Base-by-base conservation (phyloP, 2,797 vertebrate genomes). In the Lagodon rhomboides region DNA sequence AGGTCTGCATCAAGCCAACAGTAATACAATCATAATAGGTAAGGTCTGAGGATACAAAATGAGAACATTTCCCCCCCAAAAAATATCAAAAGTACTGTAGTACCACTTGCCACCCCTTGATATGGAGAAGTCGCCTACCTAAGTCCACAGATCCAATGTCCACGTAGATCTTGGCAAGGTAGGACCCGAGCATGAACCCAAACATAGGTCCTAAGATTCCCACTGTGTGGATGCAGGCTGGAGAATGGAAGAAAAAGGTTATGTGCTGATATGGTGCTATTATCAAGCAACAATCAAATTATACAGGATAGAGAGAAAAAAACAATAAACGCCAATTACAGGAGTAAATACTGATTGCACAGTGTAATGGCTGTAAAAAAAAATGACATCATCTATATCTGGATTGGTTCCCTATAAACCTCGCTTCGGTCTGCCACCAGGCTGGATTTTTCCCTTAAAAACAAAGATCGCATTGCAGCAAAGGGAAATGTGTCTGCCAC, bases 181-280 rank as follows among this genome's bases (percentile, higher is more conserved):
- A 97, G 3, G 97, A 99, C 1, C 95, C 97, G 77, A 99, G 77
- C 89, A 97, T 89, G 71, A 95, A 97, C 13, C 98, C 98, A 84
- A 96, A 88, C 93, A 99, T 96, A 0, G 97, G 97, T 0, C 97
- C 97, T 0, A 97, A 17, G 44, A 98, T 92, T 9, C 96, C 95
- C 23, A 96, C 87, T 12, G 96, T 96, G 12, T 98, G 96, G 66
- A 98, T 92, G 75, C 94, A 95, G 18, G 96, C 98, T 99, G 74
- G 20, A 0, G 12, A 53, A 73, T 96, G 56, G 7, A 61, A 46
- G 34, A 61, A 58, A 50, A 3, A 43, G 3, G 49, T 62, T 43
- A 43, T 11, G 7, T 12, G 41, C 44, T 63, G 6, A 38, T 38
- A 38, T 13, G 9, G 22, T 65, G 30, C 22, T 16, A 5, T 50